Base-by-base conservation (phyloP, 2,888 invertebrate species). In the Machimus atricapillus region DNA sequence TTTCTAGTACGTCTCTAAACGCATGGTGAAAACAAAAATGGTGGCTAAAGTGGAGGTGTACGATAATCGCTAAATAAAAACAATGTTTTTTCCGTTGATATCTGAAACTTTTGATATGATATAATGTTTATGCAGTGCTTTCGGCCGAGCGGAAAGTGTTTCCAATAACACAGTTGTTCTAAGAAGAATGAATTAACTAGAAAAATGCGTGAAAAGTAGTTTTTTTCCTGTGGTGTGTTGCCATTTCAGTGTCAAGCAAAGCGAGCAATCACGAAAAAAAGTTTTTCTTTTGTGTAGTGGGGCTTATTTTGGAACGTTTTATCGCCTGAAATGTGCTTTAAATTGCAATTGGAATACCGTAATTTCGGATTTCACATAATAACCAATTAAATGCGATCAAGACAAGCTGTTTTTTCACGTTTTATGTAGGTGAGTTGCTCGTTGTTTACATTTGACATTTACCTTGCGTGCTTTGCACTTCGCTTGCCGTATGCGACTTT, bases 371-470 rank as follows among this genome's bases (percentile, higher is more conserved):
- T 40, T 66, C 12, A 66, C 40, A 66, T 5, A 83, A 4, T 66
- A 56, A 9, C n/a, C 9, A 16, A 37, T 37, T 66, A 66, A 66
- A 83, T 83, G 82, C 43, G 19, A 66, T 9, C 66, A 19, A 7
- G 66, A 40, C 9, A 37, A 23, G 37, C 66, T 19, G 16, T 78
- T 77, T 78, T 37, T 46, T 19, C 46, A 81, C 43, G 31, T 85
- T 87, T 86, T 43, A 79, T 79, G 87, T 76, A 82, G 86, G 86
- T 81, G 43, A 87, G 77, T 43, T 52, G 19, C 31, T 83, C 31
- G 27, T 86, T 87, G 87, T 87, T 87, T 87, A 87, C 87, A 76
- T 87, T 87, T 87, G 87, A 87, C 87, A 82, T 87, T 86, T 87
- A 79, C 40, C 7, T 66, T 76, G 83, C 85, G 83, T 85, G 83